A percentile compares a stretch with the other conserved stretches of the same genome.
Evolutionary conservation across 2,888 invertebrate genomes (phyloP).

Genomic region (Ypsolopha sequella): DNA sequence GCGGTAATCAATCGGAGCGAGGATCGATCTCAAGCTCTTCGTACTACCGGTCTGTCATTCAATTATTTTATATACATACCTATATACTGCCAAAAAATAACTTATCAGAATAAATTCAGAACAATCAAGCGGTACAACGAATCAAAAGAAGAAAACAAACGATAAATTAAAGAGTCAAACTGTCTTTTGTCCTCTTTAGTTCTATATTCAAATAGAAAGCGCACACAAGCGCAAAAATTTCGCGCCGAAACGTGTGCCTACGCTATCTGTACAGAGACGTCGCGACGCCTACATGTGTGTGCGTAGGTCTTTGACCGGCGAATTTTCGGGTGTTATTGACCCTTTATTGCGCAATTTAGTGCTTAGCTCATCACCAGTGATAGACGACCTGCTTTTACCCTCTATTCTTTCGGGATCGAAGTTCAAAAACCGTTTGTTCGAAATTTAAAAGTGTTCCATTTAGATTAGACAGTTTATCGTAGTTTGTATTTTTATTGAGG

Average conservation of each 20-base stretch:
- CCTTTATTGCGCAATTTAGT: slow-evolving; percentile 28
- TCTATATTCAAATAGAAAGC: slow-evolving; percentile 6
- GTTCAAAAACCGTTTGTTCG: neutral
- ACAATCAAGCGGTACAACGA: neutral
- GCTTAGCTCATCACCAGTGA: slow-evolving; percentile 1
- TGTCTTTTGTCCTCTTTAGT: neutral
- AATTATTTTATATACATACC: no score
- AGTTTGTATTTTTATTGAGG: no score
- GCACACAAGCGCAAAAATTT: slow-evolving; percentile 14
- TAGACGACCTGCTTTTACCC: neutral
- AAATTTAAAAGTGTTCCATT: neutral
- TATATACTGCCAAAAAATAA: no score
- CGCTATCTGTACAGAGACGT: slow-evolving; percentile 14
- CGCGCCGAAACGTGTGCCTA: slow-evolving; percentile 10
- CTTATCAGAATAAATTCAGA: neutral
- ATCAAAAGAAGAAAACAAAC: neutral
- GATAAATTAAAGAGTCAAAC: neutral
- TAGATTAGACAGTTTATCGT: no score
- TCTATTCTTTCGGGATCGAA: neutral
- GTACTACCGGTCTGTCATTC: no score
- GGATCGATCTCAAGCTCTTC: no score
- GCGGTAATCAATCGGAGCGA: no score
- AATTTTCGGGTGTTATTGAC: slow-evolving; percentile 30
- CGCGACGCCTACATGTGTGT: slow-evolving; percentile 16
- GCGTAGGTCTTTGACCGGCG: slow-evolving; percentile 29